Evolutionary conservation across 2,113 vertebrate species (phyloP), one percentile per base, ranked within the genome.

Genomic region (Morone chrysops): DNA sequence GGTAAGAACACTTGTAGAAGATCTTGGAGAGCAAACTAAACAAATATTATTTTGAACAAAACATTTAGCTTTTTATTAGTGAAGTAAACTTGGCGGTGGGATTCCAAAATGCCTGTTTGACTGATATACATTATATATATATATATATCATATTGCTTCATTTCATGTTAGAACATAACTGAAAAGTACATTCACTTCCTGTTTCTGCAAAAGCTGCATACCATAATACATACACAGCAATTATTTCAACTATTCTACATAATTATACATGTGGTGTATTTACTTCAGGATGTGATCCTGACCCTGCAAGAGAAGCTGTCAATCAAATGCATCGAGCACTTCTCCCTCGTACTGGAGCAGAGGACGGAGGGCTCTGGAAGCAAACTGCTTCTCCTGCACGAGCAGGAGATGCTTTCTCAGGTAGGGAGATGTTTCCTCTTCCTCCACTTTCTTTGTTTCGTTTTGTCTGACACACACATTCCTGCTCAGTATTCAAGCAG

Each of bases 261-360:
- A 38, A 48, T 16, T 4, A 36, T 53, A 2, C 10, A 2, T 75
- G 47, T 70, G 56, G 7, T 67, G 17, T 65, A 5, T 76, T 78
- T 53, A 5, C 90, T 76, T 65, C 92, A 99, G 98, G 97, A 99
- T 84, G 98, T 99, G 94, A 97, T 99, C 90, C 92, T 97, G 95
- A 99, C 97, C 63, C 97, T 99, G 89, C 98, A 99, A 94, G 98
- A 99, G 95, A 99, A 99, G 87, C 96, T 99, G 89, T 99, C 97
- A 76, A 97, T 99, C 95, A 98, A 97, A 87, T 97, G 97, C 96
- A 97, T 99, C 11, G 98, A 99, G 90, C 97, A 99, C 90, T 99
- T 99, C 95, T 98, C 97, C 36, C 94, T 99, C 77, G 96, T 98
- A 95, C 91, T 99, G 95, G 98, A 99, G 87, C 97, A 99, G 92